Evolutionary conservation across 30 jellyfish, hydroid and myxozoan genomes (phyloP), one percentile per base, ranked within the genome.

Genomic region (Aurelia sp.): DNA sequence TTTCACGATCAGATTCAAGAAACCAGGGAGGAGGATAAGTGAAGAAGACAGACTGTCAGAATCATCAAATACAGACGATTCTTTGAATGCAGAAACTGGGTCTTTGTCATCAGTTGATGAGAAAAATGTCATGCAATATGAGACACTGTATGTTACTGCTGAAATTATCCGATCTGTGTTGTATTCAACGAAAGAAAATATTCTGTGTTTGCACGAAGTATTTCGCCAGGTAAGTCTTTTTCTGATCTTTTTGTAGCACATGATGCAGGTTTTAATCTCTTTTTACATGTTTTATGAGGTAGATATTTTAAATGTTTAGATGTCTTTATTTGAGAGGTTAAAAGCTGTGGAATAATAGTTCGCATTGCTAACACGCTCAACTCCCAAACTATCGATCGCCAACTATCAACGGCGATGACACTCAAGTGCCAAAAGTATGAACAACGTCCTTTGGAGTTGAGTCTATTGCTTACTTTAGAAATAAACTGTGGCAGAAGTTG

Each of bases 91-190:
- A 27, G 94, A 86, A 37, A 22, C 93, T 11, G 71, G 85, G 7
- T 76, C 89, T 4, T 15, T 65, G 18, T 16, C 77, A n/a, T 59
- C 96, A 11, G 67, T 71, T 1, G 81, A 76, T 15, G 86, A 75
- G 44, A 63, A 67, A 52, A 74, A 60, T 66, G 33, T 62, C 18
- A n/a, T 41, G 13, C 96, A 87, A 62, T 82, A 62, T 59, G 96
- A 84, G 63, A 69, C 71, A 3, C 77, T 93, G 11, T 93, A 82
- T 68, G 88, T 51, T 71, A 95, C 93, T 60, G 98, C 98, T 13
- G 96, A 93, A 16, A 73, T 88, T 47, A 97, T 93, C 23, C 74
- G 97, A 78, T 53, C 93, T 11, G 98, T 88, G 35, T 71, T 93
- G 50, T 93, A 76, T 62, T 58, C 96, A 21, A 82, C 97, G 23